A percentile compares a stretch with the other conserved stretches of the same genome.
phyloP scores from a whole-genome alignment of 2,797 vertebrate genomes.

The Euphonia xanthogaster region DNA sequence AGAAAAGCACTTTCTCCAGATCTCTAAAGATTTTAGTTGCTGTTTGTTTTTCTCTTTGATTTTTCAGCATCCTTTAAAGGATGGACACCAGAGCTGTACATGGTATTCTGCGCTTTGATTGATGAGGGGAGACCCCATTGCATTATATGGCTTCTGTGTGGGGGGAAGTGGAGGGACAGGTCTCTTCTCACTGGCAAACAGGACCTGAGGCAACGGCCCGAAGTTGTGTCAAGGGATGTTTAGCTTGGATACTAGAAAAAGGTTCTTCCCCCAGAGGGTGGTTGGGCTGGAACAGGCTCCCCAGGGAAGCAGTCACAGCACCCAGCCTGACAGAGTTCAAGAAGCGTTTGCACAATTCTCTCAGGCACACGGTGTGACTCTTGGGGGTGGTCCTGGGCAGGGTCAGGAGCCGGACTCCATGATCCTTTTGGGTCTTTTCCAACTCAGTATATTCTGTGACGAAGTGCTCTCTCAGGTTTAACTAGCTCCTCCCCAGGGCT shows the following conservation, averaged over 20 bases:
- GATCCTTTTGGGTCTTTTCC: background rate
- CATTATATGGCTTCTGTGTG: background rate
- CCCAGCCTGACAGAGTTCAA: background rate
- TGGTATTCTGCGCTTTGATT: background rate
- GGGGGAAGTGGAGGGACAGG: background rate
- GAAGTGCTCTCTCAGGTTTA: background rate
- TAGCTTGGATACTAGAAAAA: background rate
- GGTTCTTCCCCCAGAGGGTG: background rate
- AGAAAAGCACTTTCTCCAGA: background rate
- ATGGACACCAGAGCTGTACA: background rate
- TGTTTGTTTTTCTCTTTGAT: background rate
- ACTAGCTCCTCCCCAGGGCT: background rate
- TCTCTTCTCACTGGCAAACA: background rate
- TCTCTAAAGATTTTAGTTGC: background rate
- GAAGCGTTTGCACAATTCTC: background rate
- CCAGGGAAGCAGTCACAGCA: background rate
- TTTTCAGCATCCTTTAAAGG: background rate
- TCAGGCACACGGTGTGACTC: background rate
- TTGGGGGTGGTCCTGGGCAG: background rate
- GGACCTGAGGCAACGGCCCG: background rate
- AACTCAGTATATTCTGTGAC: background rate
- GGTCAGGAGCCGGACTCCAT: background rate
- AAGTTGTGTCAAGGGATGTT: background rate
- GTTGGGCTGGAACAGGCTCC: background rate
- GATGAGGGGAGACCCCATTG: background rate